Evolutionary conservation across 2,797 vertebrate genomes (phyloP).

Genomic region (Sebastes hubbsi): DNA sequence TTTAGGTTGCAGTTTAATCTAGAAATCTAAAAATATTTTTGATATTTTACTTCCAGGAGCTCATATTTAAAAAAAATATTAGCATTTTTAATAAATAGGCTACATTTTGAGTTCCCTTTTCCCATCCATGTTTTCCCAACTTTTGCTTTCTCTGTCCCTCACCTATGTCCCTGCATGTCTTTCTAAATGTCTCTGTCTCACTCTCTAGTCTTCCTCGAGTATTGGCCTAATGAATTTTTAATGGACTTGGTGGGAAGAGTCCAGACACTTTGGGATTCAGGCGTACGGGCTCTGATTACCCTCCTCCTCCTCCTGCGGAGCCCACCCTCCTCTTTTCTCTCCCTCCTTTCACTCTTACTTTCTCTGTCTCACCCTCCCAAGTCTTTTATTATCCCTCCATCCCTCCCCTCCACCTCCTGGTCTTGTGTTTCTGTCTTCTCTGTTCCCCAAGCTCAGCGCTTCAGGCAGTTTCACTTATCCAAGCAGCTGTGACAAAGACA

Average conservation of each 20-base stretch:
- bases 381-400: slow-evolving; percentile 52
- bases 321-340: slow-evolving; percentile 39
- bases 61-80: background rate
- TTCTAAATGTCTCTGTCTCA: slow-evolving; percentile 24
- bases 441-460: slow-evolving; percentile 32
- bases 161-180: slow-evolving; percentile 9
- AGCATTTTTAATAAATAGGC: background rate
- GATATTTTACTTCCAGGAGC: background rate
- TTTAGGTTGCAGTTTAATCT: background rate
- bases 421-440: slow-evolving; percentile 62
- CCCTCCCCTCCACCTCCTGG: slow-evolving; percentile 39
- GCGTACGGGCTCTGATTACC: slow-evolving; percentile 73
- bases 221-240: slow-evolving; percentile 78
- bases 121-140: background rate
- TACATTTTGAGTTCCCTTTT: background rate
- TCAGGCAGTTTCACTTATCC: slow-evolving; percentile 59
- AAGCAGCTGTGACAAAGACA: slow-evolving; percentile 59
- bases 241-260: slow-evolving; percentile 77
- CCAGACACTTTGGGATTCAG: slow-evolving; percentile 73
- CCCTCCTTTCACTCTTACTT: slow-evolving; percentile 50
- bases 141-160: slow-evolving; percentile 15
- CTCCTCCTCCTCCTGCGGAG: slow-evolving; percentile 7
- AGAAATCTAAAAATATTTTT: background rate
- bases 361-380: slow-evolving; percentile 44
- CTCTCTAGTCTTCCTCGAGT: slow-evolving; percentile 39